Percentiles rank a stretch among this genome's conserved stretches.
These are phyloP conservation scores for Chitala chitala DNA, from an alignment of 2,113 vertebrate species.

Conservation along the genomic window DNA sequence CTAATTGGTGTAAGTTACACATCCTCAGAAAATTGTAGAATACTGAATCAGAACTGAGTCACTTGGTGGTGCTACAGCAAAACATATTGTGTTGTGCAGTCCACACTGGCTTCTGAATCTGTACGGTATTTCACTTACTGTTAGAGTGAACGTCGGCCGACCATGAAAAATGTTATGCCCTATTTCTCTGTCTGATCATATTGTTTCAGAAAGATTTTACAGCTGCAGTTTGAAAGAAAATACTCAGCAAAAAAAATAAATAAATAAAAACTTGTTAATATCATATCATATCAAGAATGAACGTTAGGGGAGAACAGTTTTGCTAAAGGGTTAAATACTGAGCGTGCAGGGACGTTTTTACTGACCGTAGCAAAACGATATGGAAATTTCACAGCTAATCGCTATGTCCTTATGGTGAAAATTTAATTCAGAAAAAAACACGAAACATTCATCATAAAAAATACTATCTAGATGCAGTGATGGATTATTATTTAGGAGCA, in stretches of 20 bases:
- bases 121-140: background rate
- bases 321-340: background rate
- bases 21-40: no score
- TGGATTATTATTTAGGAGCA: background rate
- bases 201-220: no score
- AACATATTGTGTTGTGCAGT: background rate
- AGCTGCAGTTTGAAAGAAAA: no score
- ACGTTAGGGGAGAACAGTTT: no score
- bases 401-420: slow-evolving; percentile 5
- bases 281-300: no score
- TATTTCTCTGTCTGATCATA: no score
- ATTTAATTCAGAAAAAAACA: background rate
- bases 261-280: no score
- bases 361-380: background rate
- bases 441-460: background rate
- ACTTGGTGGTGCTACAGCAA: slow-evolving; percentile 18
- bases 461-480: background rate
- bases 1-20: no score
- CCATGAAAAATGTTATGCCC: no score
- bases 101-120: background rate
- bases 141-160: background rate
- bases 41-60: background rate
- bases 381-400: background rate
- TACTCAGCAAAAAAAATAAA: no score
- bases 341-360: background rate